Base-by-base conservation (phyloP, 2,113 vertebrate genomes). In the Datnioides undecimradiatus region DNA sequence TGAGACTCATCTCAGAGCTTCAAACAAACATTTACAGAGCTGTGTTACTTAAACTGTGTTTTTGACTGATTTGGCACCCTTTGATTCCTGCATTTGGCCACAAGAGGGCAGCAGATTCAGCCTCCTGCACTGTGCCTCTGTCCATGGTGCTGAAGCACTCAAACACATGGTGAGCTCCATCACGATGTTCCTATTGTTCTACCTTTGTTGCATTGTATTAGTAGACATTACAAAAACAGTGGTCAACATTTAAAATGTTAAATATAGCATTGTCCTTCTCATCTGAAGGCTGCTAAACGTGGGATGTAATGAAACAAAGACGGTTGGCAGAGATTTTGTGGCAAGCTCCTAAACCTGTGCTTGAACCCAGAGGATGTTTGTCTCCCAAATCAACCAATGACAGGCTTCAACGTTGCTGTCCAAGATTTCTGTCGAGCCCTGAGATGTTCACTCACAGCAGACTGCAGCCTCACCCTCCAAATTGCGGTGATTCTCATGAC, bases 91-190 rank as follows among this genome's bases (percentile, higher is more conserved):
- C 0, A 6, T 64, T 38, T 41, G 31, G 16, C 89, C 88, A 79
- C 83, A 29, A 19, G 83, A 54, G 58, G 69, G 87, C 63, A 76
- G 73, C 52, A 88, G 66, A 73, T 46, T 19, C 1, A 21, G 8
- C 11, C 3, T 11, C 3, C 11, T 2, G 8, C 31, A 0, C 16
- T 4, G 36, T 3, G 21, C 9, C 14, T 73, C 64, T 82, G 6
- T 82, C 64, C 65, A 14, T 57, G 71, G 63, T 84, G 54, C 77
- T 84, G 64, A 68, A 67, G 55, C 0, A 71, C n/a, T 41, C n/a
- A 45, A 27, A 6, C 3, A 0, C 16, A 17, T 4, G 7, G 9
- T 19, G 23, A 19, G 36, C 46, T 12, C 9, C 8, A 10, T n/a
- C 4, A 38, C 11, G 25, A 48, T 25, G 33, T 21, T 23, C 17